Conservation (phyloP, 2,113 vertebrate species). For the western clawed frog (Xenopus tropicalis) region DNA sequence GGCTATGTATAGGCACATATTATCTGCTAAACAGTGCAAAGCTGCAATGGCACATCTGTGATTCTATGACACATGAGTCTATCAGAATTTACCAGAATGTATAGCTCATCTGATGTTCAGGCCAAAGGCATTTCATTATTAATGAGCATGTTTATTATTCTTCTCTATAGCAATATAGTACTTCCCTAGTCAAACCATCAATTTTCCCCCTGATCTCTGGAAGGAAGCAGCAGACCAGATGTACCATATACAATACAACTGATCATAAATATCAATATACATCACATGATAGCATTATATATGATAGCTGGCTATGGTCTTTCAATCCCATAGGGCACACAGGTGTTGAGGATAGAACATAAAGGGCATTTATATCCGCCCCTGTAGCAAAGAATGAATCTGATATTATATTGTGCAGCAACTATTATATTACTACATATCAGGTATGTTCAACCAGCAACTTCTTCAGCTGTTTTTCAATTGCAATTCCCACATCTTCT, state of each 20-base stretch:
- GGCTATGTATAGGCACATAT: no score
- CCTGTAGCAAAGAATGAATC: no score
- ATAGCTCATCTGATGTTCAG: neutral
- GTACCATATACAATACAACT: neutral
- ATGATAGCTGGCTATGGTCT: no score
- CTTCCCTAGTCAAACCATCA: neutral
- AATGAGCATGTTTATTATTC: constrained; percentile 28
- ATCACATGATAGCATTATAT: neutral
- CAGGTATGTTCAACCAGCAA: no score
- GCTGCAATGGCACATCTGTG: neutral
- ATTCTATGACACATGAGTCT: neutral
- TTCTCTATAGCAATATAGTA: constrained; percentile 8
- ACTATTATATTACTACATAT: no score
- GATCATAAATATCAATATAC: neutral
- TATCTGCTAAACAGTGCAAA: neutral
- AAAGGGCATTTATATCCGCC: no score
- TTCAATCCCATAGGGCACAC: no score
- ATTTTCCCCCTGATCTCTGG: neutral
- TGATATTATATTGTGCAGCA: no score
- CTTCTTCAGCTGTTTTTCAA: no score
- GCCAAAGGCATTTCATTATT: constrained; percentile 19
- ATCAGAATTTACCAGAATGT: neutral
- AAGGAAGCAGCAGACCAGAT: neutral
- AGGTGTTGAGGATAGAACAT: no score
- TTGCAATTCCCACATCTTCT: no score